phyloP scores from a whole-genome alignment of 2,797 vertebrate genomes.

The Sebastes itinus region DNA sequence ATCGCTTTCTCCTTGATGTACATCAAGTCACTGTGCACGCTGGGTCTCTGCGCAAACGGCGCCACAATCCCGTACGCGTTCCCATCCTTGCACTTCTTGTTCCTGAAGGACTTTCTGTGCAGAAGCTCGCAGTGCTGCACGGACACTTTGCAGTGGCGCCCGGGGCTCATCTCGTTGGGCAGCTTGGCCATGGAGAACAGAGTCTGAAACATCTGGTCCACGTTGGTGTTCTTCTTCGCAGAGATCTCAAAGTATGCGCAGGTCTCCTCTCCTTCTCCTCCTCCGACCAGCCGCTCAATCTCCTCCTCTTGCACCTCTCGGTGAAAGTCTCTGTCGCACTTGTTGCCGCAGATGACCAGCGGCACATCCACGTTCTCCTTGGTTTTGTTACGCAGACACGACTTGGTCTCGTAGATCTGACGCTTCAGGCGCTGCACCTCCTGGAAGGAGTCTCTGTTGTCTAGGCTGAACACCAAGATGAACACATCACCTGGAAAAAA shows the following conservation, averaged over 20 bases:
- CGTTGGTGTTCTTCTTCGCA: conserved; percentile 94
- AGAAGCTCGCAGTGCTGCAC: conserved; percentile 93
- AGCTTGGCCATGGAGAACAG: conserved; percentile 96
- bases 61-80: conserved; percentile 94
- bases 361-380: conserved; percentile 94
- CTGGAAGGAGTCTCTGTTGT: conserved; percentile 95
- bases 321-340: conserved; percentile 92
- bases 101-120: conserved; percentile 89
- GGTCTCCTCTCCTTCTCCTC: conserved; percentile 86
- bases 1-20: conserved; percentile 94
- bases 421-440: conserved; percentile 95
- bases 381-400: conserved; percentile 95
- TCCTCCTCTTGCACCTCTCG: conserved; percentile 90
- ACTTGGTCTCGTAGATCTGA: conserved; percentile 97
- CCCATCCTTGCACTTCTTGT: conserved; percentile 86
- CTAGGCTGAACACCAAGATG: conserved; percentile 96
- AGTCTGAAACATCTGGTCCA: conserved; percentile 96
- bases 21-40: conserved; percentile 98
- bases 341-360: conserved; percentile 97
- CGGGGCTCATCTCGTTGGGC: conserved; percentile 97
- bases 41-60: conserved; percentile 93
- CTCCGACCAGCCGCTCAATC: conserved; percentile 88
- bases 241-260: conserved; percentile 98
- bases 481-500: conserved; percentile 90
- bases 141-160: conserved; percentile 93